These are phyloP conservation scores for Pleuronectes platessa DNA, from an alignment of 2,113 vertebrate species.

Conservation along the genomic window DNA sequence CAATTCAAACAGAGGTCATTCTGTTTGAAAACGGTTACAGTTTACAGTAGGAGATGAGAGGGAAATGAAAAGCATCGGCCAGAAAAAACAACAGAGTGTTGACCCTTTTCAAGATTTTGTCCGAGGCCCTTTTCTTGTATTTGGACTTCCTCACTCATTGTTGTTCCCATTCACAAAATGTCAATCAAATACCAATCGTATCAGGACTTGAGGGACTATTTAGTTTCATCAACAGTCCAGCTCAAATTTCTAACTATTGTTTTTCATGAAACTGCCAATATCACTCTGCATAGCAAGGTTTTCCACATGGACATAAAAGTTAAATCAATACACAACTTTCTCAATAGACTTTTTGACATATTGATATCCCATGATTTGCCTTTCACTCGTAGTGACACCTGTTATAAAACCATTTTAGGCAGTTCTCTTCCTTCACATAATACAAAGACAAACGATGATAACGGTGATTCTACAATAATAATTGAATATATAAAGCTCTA, in stretches of 20 bases:
- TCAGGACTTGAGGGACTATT: background rate
- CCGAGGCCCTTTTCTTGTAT: background rate
- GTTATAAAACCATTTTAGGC: background rate
- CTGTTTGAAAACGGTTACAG: conserved; percentile 8
- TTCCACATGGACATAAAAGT: no score
- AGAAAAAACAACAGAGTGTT: background rate
- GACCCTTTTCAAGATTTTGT: background rate
- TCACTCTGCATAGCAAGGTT: background rate
- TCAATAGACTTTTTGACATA: no score
- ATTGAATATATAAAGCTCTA: background rate
- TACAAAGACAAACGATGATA: background rate
- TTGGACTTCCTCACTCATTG: background rate
- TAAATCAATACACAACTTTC: no score
- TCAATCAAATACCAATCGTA: no score
- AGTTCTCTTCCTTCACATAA: background rate
- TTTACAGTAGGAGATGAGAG: background rate
- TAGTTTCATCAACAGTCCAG: no score
- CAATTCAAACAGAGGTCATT: conserved; percentile 37
- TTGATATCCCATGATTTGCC: no score
- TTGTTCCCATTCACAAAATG: no score
- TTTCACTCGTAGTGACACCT: no score
- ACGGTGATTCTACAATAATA: background rate
- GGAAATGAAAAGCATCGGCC: background rate
- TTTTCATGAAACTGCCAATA: background rate
- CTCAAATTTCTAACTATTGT: background rate